A percentile compares a stretch with the other conserved stretches of the same genome.
These are phyloP conservation scores for Phyllotreta striolata DNA, from an alignment of 2,888 invertebrate genomes.

Conservation along the genomic window DNA sequence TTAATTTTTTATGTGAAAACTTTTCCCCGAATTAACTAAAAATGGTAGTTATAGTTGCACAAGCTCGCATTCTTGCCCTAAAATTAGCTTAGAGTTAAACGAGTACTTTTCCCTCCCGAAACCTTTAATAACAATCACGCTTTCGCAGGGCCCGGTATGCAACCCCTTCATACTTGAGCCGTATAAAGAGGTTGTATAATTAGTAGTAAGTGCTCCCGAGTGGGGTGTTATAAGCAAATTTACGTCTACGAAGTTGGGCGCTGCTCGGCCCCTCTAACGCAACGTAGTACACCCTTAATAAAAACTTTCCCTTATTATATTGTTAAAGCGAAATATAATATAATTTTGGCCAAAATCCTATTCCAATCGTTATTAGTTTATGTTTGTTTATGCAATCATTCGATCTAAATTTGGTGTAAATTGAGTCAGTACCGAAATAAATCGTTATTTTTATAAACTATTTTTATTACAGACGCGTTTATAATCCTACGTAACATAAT, in stretches of 20 bases:
- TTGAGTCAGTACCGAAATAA: slow-evolving; percentile 22
- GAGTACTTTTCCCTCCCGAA: slow-evolving; percentile 23
- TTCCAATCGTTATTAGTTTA: not conserved
- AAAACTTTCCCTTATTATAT: slow-evolving; percentile 26
- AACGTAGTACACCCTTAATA: slow-evolving; percentile 24
- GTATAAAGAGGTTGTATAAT: slow-evolving; percentile 41
- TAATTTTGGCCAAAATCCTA: slow-evolving; percentile 16
- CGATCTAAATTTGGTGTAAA: no score
- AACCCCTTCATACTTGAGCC: slow-evolving; percentile 37
- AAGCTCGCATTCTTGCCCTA: slow-evolving; percentile 11
- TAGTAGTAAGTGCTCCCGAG: slow-evolving; percentile 40
- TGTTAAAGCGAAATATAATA: slow-evolving; percentile 22
- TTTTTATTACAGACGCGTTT: slow-evolving; percentile 34
- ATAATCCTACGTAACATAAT: slow-evolving; percentile 34
- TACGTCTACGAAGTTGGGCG: slow-evolving; percentile 35
- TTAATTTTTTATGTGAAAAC: slow-evolving; percentile 2
- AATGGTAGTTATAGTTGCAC: slow-evolving; percentile 16
- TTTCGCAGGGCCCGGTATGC: slow-evolving; percentile 28
- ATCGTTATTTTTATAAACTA: slow-evolving; percentile 28
- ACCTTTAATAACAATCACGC: slow-evolving; percentile 35
- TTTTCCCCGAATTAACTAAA: slow-evolving; percentile 3
- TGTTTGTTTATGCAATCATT: not conserved
- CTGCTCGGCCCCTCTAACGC: slow-evolving; percentile 25
- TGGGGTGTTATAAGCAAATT: slow-evolving; percentile 38
- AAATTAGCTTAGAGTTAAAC: slow-evolving; percentile 26